Conservation (phyloP, 2,888 invertebrate genomes). For the Tetragonisca angustula region DNA sequence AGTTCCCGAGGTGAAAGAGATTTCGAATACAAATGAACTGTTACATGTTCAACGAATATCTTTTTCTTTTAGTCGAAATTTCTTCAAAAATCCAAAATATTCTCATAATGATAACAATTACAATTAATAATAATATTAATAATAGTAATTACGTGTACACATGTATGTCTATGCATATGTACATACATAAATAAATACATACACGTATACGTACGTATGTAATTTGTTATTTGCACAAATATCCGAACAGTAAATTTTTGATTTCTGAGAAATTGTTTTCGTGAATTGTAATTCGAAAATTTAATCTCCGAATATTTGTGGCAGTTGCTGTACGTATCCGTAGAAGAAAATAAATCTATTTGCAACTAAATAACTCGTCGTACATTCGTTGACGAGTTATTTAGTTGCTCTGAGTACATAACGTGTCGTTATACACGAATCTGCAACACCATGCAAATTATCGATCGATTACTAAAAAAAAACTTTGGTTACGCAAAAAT, state of each 20-base stretch:
- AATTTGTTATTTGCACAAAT: too few species aligned
- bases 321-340: slow-evolving; percentile 28
- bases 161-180: slow-evolving; percentile 53
- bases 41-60: slow-evolving; percentile 40
- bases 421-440: slow-evolving; percentile 58
- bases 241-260: too few species aligned
- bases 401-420: slow-evolving; percentile 46
- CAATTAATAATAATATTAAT: slow-evolving; percentile 46
- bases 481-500: slow-evolving; percentile 83
- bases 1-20: slow-evolving; percentile 17
- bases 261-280: too few species aligned
- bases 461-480: slow-evolving; percentile 72
- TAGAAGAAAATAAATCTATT: slow-evolving; percentile 76
- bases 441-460: slow-evolving; percentile 60
- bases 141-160: slow-evolving; percentile 54
- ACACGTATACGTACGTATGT: slow-evolving; percentile 20
- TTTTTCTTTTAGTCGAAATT: slow-evolving; percentile 57
- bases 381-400: slow-evolving; percentile 11
- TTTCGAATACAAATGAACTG: slow-evolving; percentile 48
- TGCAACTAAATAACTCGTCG: slow-evolving; percentile 69
- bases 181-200: slow-evolving; percentile 32
- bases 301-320: too few species aligned
- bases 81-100: slow-evolving; percentile 48
- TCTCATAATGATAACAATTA: slow-evolving; percentile 40
- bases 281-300: too few species aligned